Percentiles rank a stretch among this genome's conserved stretches.
These are phyloP conservation scores for Celastrina argiolus DNA, from an alignment of 2,888 invertebrate genomes.

Conservation along the genomic window DNA sequence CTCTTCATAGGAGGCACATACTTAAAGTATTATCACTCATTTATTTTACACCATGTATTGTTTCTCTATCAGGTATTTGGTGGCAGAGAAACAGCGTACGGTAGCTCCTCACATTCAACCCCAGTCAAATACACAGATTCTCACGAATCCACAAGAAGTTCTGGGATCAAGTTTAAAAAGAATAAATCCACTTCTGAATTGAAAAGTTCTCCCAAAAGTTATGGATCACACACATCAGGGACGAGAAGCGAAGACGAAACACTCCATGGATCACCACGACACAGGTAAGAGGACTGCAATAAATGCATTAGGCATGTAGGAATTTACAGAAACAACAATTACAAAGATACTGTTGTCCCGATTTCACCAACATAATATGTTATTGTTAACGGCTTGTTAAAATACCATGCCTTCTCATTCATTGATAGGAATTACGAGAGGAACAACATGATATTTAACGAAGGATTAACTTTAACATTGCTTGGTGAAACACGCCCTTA, in stretches of 20 bases:
- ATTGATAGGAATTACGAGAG: too few species aligned
- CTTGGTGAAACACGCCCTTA: too few species aligned
- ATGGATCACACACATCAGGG: slow-evolving; percentile 57
- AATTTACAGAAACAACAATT: neutral
- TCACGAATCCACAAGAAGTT: slow-evolving; percentile 58
- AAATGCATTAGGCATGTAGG: neutral
- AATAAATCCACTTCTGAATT: slow-evolving; percentile 71
- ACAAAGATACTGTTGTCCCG: too few species aligned
- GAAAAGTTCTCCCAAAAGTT: slow-evolving; percentile 63
- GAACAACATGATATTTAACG: too few species aligned
- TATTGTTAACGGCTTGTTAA: too few species aligned
- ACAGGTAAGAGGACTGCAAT: slow-evolving; percentile 48
- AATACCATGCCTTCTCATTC: too few species aligned
- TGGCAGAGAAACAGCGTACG: slow-evolving; percentile 87
- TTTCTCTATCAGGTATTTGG: slow-evolving; percentile 83
- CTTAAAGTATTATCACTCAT: too few species aligned
- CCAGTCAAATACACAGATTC: slow-evolving; percentile 62
- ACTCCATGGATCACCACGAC: slow-evolving; percentile 60
- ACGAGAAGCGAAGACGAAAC: slow-evolving; percentile 66
- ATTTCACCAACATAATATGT: too few species aligned
- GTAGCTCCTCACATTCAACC: slow-evolving; percentile 67
- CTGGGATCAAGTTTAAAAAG: slow-evolving; percentile 72
- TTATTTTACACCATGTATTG: too few species aligned
- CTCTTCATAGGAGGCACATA: too few species aligned
- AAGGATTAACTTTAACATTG: too few species aligned